Percentiles rank a stretch among this genome's conserved stretches.
phyloP scores from a whole-genome alignment of 2,888 invertebrate species.

The Blomia tropicalis region DNA sequence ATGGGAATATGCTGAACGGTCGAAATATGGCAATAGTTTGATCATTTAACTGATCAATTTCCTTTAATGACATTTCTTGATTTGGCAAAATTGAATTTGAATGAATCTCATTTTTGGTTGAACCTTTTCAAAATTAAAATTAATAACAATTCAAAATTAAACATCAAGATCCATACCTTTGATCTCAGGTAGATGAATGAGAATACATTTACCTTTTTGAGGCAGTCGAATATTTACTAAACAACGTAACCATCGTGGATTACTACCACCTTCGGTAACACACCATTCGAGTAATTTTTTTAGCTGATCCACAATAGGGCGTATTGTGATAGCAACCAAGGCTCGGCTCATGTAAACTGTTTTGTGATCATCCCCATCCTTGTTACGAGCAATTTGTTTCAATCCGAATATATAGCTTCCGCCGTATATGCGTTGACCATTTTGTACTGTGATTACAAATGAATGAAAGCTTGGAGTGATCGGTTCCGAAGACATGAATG shows the following conservation, averaged over 20 bases:
- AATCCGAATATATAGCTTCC: slow-evolving; percentile 16
- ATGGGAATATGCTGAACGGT: slow-evolving; percentile 57
- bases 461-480: slow-evolving; percentile 78
- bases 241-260: slow-evolving; percentile 21
- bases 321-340: slow-evolving; percentile 17
- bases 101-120: too few relatives aligned
- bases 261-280: slow-evolving; percentile 16
- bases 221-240: slow-evolving; percentile 20
- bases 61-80: background rate
- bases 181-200: slow-evolving; percentile 6
- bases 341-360: slow-evolving; percentile 20
- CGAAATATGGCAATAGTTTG: slow-evolving; percentile 13
- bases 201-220: slow-evolving; percentile 15
- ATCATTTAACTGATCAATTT: too few relatives aligned
- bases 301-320: slow-evolving; percentile 21
- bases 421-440: slow-evolving; percentile 84
- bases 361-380: background rate
- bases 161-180: background rate
- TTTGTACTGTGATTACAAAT: slow-evolving; percentile 89
- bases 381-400: background rate
- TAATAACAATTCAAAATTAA: background rate
- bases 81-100: too few relatives aligned
- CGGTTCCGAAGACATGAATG: slow-evolving; percentile 9
- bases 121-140: slow-evolving; percentile 5
- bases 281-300: slow-evolving; percentile 20